phyloP scores from a whole-genome alignment of 2,888 invertebrate species.

The Cremastobaeus sp. region DNA sequence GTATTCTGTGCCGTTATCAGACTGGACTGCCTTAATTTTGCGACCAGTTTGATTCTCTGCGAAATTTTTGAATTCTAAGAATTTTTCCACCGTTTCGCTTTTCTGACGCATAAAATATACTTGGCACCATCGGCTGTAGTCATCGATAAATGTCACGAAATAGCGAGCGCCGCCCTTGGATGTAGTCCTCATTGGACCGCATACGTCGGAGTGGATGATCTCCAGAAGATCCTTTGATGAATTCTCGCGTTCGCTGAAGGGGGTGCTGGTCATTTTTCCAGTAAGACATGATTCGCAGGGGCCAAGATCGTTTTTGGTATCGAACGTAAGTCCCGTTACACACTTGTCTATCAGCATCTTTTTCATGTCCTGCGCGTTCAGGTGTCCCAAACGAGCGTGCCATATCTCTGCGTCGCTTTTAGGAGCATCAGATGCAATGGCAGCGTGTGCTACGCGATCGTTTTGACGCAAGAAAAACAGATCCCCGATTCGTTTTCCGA shows the following conservation, averaged over 20 bases:
- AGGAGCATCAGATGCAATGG: too few species aligned
- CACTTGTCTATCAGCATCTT: background rate
- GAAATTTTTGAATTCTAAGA: conserved; percentile 34
- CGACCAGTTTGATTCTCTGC: conserved; percentile 38
- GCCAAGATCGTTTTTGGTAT: background rate
- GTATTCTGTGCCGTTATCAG: conserved; percentile 16
- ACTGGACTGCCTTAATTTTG: conserved; percentile 53
- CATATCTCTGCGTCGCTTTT: background rate
- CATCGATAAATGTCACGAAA: background rate
- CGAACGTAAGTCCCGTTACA: background rate
- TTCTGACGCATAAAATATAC: background rate
- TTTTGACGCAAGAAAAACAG: background rate
- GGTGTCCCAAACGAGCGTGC: background rate
- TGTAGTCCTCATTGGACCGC: background rate
- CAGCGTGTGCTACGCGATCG: background rate
- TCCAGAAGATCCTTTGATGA: background rate
- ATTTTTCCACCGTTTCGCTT: conserved; percentile 31
- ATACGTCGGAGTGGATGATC: background rate
- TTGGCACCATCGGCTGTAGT: background rate
- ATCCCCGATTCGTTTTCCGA: background rate
- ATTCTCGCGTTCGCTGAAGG: background rate
- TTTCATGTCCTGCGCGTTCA: background rate
- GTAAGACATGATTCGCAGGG: background rate
- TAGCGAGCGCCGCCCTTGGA: background rate
- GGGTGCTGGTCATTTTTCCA: background rate